A percentile compares a stretch with the other conserved stretches of the same genome.
phyloP scores from a whole-genome alignment of 2,797 vertebrate species.

The Notoglanidium macrostoma region DNA sequence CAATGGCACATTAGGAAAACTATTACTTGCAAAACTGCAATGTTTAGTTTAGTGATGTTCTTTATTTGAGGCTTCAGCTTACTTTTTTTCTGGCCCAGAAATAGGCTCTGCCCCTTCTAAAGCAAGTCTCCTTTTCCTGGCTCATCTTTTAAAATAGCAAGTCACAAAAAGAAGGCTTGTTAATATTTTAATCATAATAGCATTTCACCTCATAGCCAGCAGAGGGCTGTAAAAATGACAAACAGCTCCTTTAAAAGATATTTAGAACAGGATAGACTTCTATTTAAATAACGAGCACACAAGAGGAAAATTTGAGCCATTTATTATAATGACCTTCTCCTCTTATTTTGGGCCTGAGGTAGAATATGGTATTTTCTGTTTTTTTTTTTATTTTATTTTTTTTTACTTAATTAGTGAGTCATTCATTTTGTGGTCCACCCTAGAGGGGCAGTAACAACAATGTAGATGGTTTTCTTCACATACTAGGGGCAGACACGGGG shows the following conservation, averaged over 20 bases:
- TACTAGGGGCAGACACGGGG: not conserved
- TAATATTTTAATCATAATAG: not conserved
- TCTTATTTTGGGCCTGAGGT: not conserved
- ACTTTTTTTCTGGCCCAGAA: not conserved
- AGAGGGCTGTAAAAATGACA: not conserved
- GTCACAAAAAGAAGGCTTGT: not conserved
- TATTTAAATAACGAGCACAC: not conserved
- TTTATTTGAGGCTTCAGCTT: not conserved
- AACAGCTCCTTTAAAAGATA: not conserved
- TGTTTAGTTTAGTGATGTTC: not conserved
- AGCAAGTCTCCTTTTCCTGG: not conserved
- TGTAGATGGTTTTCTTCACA: not conserved
- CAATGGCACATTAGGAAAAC: not conserved
- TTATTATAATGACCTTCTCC: not conserved
- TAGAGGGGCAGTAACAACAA: not conserved
- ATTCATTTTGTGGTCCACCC: not conserved
- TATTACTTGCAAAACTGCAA: not conserved
- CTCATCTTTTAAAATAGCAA: not conserved
- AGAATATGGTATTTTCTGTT: not conserved
- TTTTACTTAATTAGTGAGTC: not conserved
- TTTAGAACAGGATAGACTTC: not conserved
- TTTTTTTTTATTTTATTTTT: not conserved
- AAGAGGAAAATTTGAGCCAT: not conserved
- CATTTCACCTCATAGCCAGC: not conserved
- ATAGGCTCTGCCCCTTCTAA: not conserved